Percentiles rank a stretch among this genome's conserved stretches.
phyloP scores from a whole-genome alignment of 2,888 invertebrate genomes.

The Mesorhabditis belari region DNA sequence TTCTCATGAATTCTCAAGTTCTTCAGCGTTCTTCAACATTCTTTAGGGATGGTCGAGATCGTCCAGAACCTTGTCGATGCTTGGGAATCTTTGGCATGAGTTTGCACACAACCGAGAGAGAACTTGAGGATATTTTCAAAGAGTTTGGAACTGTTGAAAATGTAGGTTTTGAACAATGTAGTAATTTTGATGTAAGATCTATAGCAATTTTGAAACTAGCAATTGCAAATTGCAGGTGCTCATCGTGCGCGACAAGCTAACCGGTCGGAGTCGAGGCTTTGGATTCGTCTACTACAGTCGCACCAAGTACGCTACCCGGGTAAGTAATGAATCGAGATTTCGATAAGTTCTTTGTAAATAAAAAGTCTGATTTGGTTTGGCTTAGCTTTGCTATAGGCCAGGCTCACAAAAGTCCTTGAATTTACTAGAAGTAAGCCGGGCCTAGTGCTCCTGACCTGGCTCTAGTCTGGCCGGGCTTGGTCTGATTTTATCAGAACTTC shows the following conservation, averaged over 20 bases:
- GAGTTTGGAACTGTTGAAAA: constrained; percentile 85
- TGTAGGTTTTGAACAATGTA: constrained; percentile 87
- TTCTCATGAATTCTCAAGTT: no score
- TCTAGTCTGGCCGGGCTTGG: no score
- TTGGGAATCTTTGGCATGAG: constrained; percentile 92
- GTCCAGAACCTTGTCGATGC: constrained; percentile 62
- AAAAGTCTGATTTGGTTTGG: no score
- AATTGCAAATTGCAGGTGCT: background rate
- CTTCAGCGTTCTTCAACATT: no score
- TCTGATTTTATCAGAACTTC: no score
- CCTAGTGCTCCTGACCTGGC: no score
- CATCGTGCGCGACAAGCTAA: constrained; percentile 13
- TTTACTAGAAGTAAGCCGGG: no score
- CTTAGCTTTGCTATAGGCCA: no score
- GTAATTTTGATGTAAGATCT: constrained; percentile 51
- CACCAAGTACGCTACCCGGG: constrained; percentile 14
- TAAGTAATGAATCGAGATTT: background rate
- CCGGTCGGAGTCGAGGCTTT: constrained; percentile 41
- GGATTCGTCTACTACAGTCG: constrained; percentile 38
- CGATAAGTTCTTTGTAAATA: constrained; percentile 7
- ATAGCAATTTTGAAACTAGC: no score
- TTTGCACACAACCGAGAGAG: constrained; percentile 81
- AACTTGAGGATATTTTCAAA: constrained; percentile 81
- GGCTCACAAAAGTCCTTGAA: no score
- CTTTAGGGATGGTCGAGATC: background rate